Conservation (phyloP, 2,888 invertebrate genomes). For the Eremobia ochroleuca region DNA sequence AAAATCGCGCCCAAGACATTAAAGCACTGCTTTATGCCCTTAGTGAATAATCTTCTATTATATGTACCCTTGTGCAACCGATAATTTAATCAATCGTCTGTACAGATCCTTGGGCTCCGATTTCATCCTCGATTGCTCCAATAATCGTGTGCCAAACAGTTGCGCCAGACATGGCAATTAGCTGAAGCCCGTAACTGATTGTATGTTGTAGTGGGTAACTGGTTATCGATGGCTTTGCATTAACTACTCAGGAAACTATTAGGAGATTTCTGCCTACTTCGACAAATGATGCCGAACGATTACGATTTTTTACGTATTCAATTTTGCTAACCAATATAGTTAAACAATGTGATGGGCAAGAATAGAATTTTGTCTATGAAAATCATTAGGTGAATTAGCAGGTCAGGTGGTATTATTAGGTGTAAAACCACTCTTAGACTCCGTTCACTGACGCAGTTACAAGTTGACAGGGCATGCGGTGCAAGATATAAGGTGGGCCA, state of each 20-base stretch:
- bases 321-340: background rate
- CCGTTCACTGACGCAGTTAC: background rate
- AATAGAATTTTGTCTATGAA: too few species aligned
- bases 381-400: too few species aligned
- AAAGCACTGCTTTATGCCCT: too few species aligned
- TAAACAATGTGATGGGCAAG: too few species aligned
- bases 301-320: background rate
- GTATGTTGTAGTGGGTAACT: slow-evolving; percentile 4
- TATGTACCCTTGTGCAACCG: background rate
- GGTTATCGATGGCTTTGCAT: slow-evolving; percentile 10
- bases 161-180: slow-evolving; percentile 46
- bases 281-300: background rate
- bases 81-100: slow-evolving; percentile 44
- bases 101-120: slow-evolving; percentile 28
- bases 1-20: too few species aligned
- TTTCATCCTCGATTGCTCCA: slow-evolving; percentile 33
- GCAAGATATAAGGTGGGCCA: too few species aligned
- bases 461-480: background rate
- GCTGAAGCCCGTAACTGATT: slow-evolving; percentile 37
- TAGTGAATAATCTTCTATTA: too few species aligned
- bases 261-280: background rate
- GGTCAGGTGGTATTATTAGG: too few species aligned
- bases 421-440: too few species aligned
- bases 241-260: background rate
- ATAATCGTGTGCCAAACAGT: slow-evolving; percentile 43